Conservation (phyloP, 2,797 vertebrate genomes). For the Tapera naevia region DNA sequence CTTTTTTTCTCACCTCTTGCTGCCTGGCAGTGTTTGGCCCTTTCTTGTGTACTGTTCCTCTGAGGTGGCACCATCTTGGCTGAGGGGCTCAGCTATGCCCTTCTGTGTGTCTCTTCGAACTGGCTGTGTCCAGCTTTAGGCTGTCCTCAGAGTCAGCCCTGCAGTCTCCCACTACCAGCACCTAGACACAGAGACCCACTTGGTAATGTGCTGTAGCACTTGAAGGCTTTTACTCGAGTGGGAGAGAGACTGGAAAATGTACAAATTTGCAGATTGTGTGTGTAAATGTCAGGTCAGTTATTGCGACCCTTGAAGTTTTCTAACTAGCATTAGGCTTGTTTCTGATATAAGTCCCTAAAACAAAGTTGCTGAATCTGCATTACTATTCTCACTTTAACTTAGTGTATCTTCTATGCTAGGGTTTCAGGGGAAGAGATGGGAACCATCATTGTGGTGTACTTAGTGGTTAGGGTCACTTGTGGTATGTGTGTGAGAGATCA, state of each 20-base stretch:
- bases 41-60: accelerated
- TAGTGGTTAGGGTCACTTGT: background rate
- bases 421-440: background rate
- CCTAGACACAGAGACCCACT: background rate
- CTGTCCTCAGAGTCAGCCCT: background rate
- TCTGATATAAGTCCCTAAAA: background rate
- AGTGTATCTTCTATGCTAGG: background rate
- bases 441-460: background rate
- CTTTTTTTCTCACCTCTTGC: background rate
- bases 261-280: background rate
- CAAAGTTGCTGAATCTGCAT: background rate
- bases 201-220: background rate
- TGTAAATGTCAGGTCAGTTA: background rate
- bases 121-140: no score
- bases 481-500: background rate
- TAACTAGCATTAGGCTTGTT: background rate
- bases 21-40: background rate
- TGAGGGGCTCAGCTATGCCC: background rate
- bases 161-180: background rate
- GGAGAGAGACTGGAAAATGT: background rate
- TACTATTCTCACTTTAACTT: background rate
- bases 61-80: background rate
- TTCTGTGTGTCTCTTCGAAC: background rate
- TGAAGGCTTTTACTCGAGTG: background rate
- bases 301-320: background rate